phyloP scores from a whole-genome alignment of 2,888 invertebrate species.

The Pseudoips prasinana region DNA sequence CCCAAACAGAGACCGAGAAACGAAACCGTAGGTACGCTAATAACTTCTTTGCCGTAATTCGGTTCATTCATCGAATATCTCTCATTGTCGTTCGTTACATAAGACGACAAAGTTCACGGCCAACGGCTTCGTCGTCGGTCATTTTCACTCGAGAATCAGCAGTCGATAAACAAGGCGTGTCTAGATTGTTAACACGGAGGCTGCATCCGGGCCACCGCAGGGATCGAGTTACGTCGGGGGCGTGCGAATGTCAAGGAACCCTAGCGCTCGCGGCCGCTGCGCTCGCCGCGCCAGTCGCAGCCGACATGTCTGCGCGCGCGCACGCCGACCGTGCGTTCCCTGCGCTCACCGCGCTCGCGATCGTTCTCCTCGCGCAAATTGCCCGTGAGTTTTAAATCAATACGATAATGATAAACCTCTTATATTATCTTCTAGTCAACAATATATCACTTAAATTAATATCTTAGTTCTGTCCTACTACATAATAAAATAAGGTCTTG shows the following conservation, averaged over 20 bases:
- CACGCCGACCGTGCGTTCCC: constrained; percentile 35
- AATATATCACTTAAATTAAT: no score
- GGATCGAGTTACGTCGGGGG: constrained; percentile 65
- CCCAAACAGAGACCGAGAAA: background rate
- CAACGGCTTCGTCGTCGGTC: constrained; percentile 47
- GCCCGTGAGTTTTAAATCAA: constrained; percentile 48
- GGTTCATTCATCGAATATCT: constrained; percentile 47
- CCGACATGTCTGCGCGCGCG: constrained; percentile 72
- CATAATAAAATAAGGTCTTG: no score
- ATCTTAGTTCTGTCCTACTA: no score
- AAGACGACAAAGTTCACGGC: constrained; percentile 71
- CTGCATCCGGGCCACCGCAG: constrained; percentile 76
- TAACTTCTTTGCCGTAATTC: constrained; percentile 21
- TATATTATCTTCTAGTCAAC: no score
- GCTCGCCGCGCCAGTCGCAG: constrained; percentile 55
- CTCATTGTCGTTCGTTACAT: constrained; percentile 55
- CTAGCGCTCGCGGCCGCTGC: constrained; percentile 40
- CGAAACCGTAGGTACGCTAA: constrained; percentile 5
- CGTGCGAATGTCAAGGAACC: constrained; percentile 80
- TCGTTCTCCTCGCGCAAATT: constrained; percentile 37
- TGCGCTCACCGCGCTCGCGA: constrained; percentile 31
- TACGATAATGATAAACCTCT: no score
- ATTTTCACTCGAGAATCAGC: constrained; percentile 57
- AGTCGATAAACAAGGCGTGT: constrained; percentile 63
- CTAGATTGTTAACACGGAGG: constrained; percentile 73